Evolutionary conservation across 2,888 invertebrate genomes (phyloP), one percentile per base, ranked within the genome.

Genomic region (Oeneis ivallda): DNA sequence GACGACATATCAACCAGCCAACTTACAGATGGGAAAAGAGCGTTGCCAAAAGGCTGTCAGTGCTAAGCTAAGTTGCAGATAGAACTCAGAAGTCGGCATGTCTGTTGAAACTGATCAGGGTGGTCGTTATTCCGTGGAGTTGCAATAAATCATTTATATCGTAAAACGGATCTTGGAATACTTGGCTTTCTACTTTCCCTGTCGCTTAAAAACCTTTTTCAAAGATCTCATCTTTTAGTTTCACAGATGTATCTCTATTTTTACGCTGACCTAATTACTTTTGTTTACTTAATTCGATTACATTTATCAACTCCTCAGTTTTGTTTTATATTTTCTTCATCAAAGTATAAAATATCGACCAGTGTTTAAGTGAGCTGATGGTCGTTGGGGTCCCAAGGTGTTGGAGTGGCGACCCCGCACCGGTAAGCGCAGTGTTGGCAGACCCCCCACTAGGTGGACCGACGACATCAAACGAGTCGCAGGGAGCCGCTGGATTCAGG

Each of bases 61-160:
- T n/a, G n/a, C n/a, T n/a, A n/a, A 17, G 9, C 47, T 45, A 9
- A 47, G 47, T 47, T 9, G 4, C 2, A 26, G 39, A 3, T 10
- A 2, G 37, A 17, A 58, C n/a, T n/a, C n/a, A n/a, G n/a, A n/a
- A n/a, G 15, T n/a, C 15, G 7, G 56, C 41, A 41, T 19, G 41
- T 41, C 19, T 56, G 41, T 19, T 8, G 6, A 56, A 11, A 5
- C 11, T 37, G 17, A 17, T 2, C 19, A 58, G 39, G 54, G n/a
- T 43, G 53, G 66, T n/a, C 39, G 53, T 62, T 9, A 26, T 26
- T 47, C 50, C 11, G 37, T 45, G 37, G 34, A 52, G 43, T 54
- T 39, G 37, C 50, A 39, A 64, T 72, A 68, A 67, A 69, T 66
- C 68, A 66, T 58, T 54, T 37, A 39, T 59, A 66, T 69, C 67